A percentile compares a stretch with the other conserved stretches of the same genome.
Evolutionary conservation across 2,888 invertebrate species (phyloP).

Genomic region (Drosophila demipolita): DNA sequence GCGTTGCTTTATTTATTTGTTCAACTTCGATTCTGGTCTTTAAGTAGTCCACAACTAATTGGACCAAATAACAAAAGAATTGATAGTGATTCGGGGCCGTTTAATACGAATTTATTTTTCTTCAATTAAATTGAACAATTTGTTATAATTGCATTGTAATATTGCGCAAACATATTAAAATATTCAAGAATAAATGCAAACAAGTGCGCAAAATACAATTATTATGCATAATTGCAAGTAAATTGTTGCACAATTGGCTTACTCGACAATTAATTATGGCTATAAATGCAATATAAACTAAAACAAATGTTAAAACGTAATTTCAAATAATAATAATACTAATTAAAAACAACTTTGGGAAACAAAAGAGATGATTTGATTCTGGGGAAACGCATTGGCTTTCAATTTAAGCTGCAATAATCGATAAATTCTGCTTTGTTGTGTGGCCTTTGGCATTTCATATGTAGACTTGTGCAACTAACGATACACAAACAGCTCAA

Average conservation of each 20-base stretch:
- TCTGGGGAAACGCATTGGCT: not conserved
- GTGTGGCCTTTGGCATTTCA: constrained; percentile 54
- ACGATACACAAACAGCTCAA: constrained; percentile 39
- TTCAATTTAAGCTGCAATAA: constrained; percentile 3
- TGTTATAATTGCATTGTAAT: not conserved
- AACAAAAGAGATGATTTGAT: not conserved
- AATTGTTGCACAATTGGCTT: not conserved
- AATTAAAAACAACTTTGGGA: not conserved
- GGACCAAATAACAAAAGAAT: not conserved
- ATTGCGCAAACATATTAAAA: not conserved
- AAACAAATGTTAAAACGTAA: not conserved
- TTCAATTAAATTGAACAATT: not conserved
- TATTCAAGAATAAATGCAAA: not conserved
- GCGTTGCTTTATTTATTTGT: constrained; percentile 1
- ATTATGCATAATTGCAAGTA: not conserved
- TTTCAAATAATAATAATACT: not conserved
- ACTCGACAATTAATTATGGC: not conserved
- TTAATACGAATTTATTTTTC: not conserved
- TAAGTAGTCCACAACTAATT: constrained; percentile 27
- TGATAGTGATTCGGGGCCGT: not conserved
- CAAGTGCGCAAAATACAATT: not conserved
- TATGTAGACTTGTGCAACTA: constrained; percentile 51
- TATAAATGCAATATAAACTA: not conserved
- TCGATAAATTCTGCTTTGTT: constrained; percentile 10
- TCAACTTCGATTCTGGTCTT: constrained; percentile 19